Conservation (phyloP, 2,888 invertebrate genomes). For the Sipunculus nudus region DNA sequence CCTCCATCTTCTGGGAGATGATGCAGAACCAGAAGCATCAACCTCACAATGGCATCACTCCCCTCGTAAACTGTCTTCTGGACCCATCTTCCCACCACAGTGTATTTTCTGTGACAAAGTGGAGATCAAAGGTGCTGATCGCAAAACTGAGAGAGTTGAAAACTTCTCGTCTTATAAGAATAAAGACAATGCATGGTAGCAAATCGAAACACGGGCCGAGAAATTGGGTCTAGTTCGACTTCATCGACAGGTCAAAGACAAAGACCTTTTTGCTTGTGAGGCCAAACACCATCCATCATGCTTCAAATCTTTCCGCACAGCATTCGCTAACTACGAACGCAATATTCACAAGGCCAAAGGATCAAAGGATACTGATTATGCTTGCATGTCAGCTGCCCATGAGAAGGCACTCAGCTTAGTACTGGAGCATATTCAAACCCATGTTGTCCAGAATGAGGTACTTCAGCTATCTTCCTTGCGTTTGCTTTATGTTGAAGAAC, state of each 20-base stretch:
- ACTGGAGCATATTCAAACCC: neutral
- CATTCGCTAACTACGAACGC: constrained; percentile 1
- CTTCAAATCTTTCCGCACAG: neutral
- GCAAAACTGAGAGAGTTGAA: constrained; percentile 4
- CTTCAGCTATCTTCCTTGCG: neutral
- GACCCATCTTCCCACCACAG: too few relatives aligned
- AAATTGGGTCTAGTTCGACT: neutral
- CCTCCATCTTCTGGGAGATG: constrained; percentile 3
- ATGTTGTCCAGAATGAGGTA: constrained; percentile 1
- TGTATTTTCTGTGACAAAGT: constrained; percentile 1
- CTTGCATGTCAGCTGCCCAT: constrained; percentile 1
- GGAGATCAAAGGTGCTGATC: neutral
- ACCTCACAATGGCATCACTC: constrained; percentile 1
- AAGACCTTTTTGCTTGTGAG: neutral
- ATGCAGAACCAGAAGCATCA: neutral
- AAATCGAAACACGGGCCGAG: neutral
- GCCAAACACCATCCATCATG: constrained; percentile 3
- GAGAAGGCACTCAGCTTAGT: neutral
- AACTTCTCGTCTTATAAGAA: neutral
- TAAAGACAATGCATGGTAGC: neutral
- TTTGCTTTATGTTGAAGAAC: neutral
- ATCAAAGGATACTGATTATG: neutral
- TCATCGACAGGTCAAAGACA: neutral
- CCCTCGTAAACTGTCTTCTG: neutral
- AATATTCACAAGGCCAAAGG: neutral